Evolutionary conservation across 2,797 vertebrate genomes (phyloP).

Genomic region (Cephalopachus bancanus): DNA sequence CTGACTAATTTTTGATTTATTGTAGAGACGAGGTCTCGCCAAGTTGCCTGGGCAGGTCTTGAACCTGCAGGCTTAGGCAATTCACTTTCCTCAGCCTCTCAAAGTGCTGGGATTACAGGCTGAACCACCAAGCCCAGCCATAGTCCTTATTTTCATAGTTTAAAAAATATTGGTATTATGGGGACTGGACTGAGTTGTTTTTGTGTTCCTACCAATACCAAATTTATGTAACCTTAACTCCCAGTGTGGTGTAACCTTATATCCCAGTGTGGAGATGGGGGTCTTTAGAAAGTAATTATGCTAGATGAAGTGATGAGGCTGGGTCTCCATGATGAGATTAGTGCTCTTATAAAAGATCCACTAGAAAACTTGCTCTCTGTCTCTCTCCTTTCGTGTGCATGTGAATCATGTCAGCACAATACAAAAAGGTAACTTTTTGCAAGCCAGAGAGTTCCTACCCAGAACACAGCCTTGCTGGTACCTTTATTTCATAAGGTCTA

Average conservation of each 20-base stretch:
- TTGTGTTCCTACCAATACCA: rapidly evolving
- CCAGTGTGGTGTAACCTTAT: background rate
- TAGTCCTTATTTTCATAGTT: background rate
- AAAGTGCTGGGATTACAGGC: too few species aligned
- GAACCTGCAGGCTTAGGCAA: too few species aligned
- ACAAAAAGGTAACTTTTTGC: background rate
- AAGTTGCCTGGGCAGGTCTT: too few species aligned
- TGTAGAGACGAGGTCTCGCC: too few species aligned
- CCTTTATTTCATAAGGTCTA: background rate
- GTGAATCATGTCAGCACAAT: background rate
- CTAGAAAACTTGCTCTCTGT: too few species aligned
- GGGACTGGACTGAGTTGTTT: background rate
- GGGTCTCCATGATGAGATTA: too few species aligned
- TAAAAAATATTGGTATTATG: background rate
- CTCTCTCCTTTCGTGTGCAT: background rate
- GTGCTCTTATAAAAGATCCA: background rate
- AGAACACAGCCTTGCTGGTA: background rate
- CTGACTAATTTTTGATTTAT: too few species aligned
- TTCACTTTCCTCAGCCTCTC: too few species aligned
- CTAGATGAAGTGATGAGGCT: background rate
- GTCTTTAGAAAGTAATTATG: background rate
- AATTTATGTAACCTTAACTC: background rate
- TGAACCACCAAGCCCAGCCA: too few species aligned
- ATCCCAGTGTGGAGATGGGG: background rate
- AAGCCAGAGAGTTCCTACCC: background rate